These are phyloP conservation scores for Castor canadensis DNA, from an alignment of 2,113 vertebrate genomes.

Conservation along the genomic window DNA sequence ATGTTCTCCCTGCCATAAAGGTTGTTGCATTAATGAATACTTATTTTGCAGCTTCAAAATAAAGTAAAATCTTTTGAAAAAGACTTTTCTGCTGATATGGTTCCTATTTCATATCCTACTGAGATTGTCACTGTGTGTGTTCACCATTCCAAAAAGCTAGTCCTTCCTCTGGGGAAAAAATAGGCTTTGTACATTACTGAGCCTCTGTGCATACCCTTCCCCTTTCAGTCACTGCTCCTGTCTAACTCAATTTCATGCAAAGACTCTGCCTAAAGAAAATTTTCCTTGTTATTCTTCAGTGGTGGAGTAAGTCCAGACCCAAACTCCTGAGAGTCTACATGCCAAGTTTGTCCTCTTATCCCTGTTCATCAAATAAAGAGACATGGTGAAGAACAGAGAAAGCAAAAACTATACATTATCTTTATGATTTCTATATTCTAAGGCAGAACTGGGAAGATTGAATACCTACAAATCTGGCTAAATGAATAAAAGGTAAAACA, in stretches of 20 bases:
- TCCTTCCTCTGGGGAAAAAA: slow-evolving; percentile 48
- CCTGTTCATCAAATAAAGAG: too few species aligned
- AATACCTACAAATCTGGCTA: not conserved
- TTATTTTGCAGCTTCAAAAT: slow-evolving; percentile 45
- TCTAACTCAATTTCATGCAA: not conserved
- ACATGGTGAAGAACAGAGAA: too few species aligned
- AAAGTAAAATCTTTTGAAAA: slow-evolving; percentile 16
- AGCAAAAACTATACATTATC: not conserved
- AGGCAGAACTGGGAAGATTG: not conserved
- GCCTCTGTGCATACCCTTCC: accelerated
- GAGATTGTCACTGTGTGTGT: not conserved
- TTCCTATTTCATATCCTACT: slow-evolving; percentile 10
- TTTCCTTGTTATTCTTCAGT: not conserved
- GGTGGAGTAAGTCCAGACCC: not conserved
- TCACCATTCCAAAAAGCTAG: slow-evolving; percentile 63
- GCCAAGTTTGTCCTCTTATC: too few species aligned
- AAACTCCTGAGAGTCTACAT: too few species aligned
- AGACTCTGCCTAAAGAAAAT: not conserved
- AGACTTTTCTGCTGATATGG: not conserved
- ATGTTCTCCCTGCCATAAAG: not conserved
- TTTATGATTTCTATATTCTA: not conserved
- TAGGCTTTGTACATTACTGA: not conserved
- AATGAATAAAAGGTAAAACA: not conserved
- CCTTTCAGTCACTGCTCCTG: not conserved
- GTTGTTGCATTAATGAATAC: not conserved